Percentiles rank a stretch among this genome's conserved stretches.
These are phyloP conservation scores for Nylanderia fulva DNA, from an alignment of 1,140 invertebrate species.

Conservation along the genomic window DNA sequence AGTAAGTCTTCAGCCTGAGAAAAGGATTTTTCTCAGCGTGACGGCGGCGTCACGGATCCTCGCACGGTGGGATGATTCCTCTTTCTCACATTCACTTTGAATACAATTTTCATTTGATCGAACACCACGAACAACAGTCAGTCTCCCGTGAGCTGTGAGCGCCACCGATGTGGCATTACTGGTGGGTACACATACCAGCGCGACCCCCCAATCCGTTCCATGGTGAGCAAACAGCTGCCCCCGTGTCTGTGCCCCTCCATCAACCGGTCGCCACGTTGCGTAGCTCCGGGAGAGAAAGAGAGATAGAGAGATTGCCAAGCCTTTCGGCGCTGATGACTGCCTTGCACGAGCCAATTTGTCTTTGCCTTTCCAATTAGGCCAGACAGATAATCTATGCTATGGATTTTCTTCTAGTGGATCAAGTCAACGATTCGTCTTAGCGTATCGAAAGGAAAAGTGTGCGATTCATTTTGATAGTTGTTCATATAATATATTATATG, in stretches of 20 bases:
- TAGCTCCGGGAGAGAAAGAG: conserved; percentile 9
- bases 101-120: not conserved
- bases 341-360: conserved; percentile 31
- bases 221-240: conserved; percentile 74
- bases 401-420: not conserved
- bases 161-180: conserved; percentile 69
- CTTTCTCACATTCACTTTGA: not conserved
- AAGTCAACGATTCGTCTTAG: not conserved
- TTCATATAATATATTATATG: not conserved
- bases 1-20: not conserved
- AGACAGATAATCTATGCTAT: not conserved
- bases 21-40: not conserved
- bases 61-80: not conserved
- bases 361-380: conserved; percentile 9
- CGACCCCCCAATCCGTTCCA: conserved; percentile 62
- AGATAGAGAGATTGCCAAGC: conserved; percentile 17
- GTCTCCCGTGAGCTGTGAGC: conserved; percentile 5
- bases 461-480: not conserved
- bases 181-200: conserved; percentile 72
- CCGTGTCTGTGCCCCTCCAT: conserved; percentile 68
- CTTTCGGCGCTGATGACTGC: conserved; percentile 3
- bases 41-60: not conserved
- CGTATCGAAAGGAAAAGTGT: not conserved
- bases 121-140: too few relatives aligned
- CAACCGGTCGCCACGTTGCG: conserved; percentile 45